Evolutionary conservation across 2,888 invertebrate genomes (phyloP).

Genomic region (Perizoma flavofasciatum): DNA sequence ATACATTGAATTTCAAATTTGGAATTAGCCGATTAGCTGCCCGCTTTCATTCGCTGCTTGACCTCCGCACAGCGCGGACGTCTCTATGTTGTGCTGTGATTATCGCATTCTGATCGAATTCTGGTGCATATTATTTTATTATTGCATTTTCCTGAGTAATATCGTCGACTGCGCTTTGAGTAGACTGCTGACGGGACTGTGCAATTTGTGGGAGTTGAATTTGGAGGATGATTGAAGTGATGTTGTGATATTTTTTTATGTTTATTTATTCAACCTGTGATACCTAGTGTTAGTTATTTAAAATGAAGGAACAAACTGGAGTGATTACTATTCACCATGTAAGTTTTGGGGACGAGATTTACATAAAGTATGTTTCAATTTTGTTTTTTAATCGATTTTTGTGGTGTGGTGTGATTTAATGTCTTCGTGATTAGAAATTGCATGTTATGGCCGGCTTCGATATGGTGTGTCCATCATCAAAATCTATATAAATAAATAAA

Average conservation of each 20-base stretch:
- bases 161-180: slow-evolving; percentile 61
- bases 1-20: slow-evolving; percentile 40
- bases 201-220: slow-evolving; percentile 57
- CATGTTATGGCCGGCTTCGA: no score
- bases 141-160: slow-evolving; percentile 67
- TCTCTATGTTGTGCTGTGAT: slow-evolving; percentile 53
- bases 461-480: no score
- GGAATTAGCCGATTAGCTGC: slow-evolving; percentile 35
- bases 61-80: slow-evolving; percentile 55
- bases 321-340: slow-evolving; percentile 74
- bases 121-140: slow-evolving; percentile 65
- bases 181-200: slow-evolving; percentile 46
- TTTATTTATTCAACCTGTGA: slow-evolving; percentile 78
- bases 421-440: no score
- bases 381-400: not conserved
- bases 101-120: slow-evolving; percentile 62
- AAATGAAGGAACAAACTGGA: slow-evolving; percentile 64
- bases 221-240: slow-evolving; percentile 58
- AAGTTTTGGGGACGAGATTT: slow-evolving; percentile 34
- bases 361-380: not conserved
- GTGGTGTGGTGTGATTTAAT: not conserved
- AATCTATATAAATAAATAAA: no score
- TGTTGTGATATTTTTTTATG: slow-evolving; percentile 33
- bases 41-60: slow-evolving; percentile 49
- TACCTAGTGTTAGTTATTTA: slow-evolving; percentile 53